Base-by-base conservation (phyloP, 92 coral and sea anemone genomes). In the Virgularia gustaviana region DNA sequence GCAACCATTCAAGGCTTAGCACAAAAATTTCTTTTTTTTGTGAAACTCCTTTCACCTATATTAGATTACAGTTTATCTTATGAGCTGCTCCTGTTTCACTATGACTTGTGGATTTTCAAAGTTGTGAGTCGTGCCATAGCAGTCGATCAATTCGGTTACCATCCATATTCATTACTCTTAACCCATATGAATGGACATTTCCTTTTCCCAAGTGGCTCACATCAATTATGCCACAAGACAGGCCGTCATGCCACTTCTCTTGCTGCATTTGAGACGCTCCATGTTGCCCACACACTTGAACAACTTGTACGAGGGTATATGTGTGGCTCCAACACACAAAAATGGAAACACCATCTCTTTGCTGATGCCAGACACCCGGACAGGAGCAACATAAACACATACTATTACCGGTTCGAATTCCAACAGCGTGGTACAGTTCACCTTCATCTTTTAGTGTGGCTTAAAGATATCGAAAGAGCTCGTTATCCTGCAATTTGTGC, bases 361-460 rank as follows among this genome's bases (percentile, higher is more conserved):
- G 5, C 0, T 27, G 11, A 81, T n/a, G 2, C 44, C 15, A 1
- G 18, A 1, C 31, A 32, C 0, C 15, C 27, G 20, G 32, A 24
- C 0, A 0, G 4, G 0, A 56, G 38, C 0, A 62, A 64, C n/a
- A 59, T 78, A 0, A 28, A 72, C 4, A 72, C 86, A 2, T 66
- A 56, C 30, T 66, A 75, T 19, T 81, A 81, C 29, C 33, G 81
- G 1, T 81, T 81, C 35, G 77, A 81, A 43, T 81, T 81, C 29
- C 77, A 81, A 33, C 36, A 76, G 10, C 35, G 86, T 0, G 86
- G 82, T 13, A 81, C 86, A 0, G 77, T 70, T 1, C 83, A 78
- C 29, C 12, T 78, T 15, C 83, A 78, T 16, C 19, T 78, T 2
- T 38, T 70, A 10, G 83, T 78, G 0, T 70, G 83, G 77, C 23